These are phyloP conservation scores for Lytechinus pictus DNA, from an alignment of 35 echinoderm and acorn worm genomes.

Conservation along the genomic window DNA sequence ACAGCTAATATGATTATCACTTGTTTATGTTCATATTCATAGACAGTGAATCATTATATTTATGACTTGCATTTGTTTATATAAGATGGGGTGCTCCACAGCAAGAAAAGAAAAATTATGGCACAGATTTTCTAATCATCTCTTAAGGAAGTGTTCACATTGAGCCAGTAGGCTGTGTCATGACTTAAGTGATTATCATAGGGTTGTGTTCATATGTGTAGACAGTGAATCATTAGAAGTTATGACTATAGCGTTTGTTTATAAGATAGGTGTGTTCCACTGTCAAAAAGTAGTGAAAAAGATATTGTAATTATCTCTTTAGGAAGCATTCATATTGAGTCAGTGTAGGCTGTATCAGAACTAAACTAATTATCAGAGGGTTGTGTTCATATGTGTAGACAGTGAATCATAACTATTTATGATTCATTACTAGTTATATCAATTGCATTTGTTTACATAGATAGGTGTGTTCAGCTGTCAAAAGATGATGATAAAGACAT, in stretches of 20 bases:
- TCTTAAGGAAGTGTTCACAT: background rate
- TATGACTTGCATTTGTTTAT: too few relatives aligned
- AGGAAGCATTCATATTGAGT: background rate
- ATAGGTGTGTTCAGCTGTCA: background rate
- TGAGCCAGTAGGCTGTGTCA: background rate
- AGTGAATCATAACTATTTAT: too few relatives aligned
- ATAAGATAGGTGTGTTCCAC: background rate
- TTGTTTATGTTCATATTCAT: too few relatives aligned
- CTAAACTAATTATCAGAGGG: too few relatives aligned
- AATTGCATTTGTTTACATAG: too few relatives aligned
- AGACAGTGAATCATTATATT: too few relatives aligned
- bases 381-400: too few relatives aligned
- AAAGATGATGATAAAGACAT: background rate
- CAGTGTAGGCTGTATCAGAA: too few relatives aligned
- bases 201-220: background rate
- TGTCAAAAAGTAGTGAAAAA: background rate
- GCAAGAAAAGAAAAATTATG: background rate
- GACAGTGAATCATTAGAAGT: background rate
- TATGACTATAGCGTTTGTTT: background rate
- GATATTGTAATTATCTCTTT: background rate
- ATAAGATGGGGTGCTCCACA: background rate
- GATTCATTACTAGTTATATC: too few relatives aligned
- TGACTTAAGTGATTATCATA: background rate
- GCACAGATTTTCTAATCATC: background rate
- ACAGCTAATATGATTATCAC: too few relatives aligned